A percentile compares a stretch with the other conserved stretches of the same genome.
These are phyloP conservation scores for Coelogynopora nodosa DNA, from an alignment of 2,888 invertebrate genomes.

Conservation along the genomic window DNA sequence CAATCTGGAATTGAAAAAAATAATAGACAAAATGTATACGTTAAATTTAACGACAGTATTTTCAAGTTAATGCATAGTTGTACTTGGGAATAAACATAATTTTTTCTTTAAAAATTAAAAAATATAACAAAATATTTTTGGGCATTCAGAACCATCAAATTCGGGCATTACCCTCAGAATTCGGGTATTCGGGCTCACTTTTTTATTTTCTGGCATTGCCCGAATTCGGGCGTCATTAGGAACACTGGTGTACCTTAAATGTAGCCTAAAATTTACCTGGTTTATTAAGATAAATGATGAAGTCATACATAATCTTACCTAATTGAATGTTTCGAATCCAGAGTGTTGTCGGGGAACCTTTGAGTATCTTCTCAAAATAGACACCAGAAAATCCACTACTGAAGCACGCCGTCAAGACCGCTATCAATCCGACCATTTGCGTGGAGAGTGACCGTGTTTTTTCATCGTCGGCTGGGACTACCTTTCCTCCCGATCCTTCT, in stretches of 20 bases:
- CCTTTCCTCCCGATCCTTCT: no score
- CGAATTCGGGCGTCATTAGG: background rate
- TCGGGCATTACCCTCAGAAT: no score
- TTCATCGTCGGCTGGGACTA: no score
- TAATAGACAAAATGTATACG: background rate
- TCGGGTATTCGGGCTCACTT: background rate
- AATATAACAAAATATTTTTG: background rate
- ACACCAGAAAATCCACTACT: conserved; percentile 66
- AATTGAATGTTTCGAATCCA: conserved; percentile 47
- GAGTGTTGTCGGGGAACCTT: conserved; percentile 50
- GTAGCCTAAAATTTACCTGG: no score
- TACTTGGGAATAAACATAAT: background rate
- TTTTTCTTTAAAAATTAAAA: background rate
- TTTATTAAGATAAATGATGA: background rate
- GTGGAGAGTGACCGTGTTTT: no score
- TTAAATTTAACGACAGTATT: background rate
- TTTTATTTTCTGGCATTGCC: background rate
- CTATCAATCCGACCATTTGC: conserved; percentile 60
- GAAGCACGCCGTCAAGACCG: conserved; percentile 64
- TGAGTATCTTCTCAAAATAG: conserved; percentile 65
- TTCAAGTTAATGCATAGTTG: no score
- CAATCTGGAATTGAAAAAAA: background rate
- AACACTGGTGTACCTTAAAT: no score
- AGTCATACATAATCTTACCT: conserved; percentile 31
- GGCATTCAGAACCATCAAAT: background rate